phyloP scores from a whole-genome alignment of 2,888 invertebrate species.

The Dicycla oo region DNA sequence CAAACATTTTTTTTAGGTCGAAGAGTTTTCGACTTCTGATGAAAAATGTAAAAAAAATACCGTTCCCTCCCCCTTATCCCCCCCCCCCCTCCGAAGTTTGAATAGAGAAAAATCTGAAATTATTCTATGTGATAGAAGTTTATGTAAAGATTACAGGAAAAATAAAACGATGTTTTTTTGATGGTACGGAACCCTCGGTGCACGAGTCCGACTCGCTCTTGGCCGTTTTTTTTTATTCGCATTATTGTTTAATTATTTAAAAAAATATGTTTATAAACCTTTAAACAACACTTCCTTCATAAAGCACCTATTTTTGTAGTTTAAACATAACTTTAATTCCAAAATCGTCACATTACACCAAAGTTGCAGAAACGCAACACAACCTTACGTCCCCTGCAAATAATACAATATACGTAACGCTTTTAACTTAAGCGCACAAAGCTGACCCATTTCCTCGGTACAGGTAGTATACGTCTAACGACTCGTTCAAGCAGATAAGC shows the following conservation, averaged over 20 bases:
- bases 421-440: slow-evolving; percentile 57
- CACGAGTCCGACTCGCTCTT: no score
- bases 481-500: slow-evolving; percentile 57
- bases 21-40: no score
- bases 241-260: neutral
- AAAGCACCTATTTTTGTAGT: neutral
- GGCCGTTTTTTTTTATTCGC: no score
- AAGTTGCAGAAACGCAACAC: neutral
- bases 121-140: no score
- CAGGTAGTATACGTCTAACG: slow-evolving; percentile 55
- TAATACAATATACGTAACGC: slow-evolving; percentile 46
- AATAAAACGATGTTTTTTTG: no score
- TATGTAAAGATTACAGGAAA: no score
- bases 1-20: no score
- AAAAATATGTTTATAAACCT: neutral
- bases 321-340: neutral
- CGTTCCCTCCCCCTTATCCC: no score
- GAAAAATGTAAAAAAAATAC: no score
- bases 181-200: no score
- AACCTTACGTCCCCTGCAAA: slow-evolving; percentile 11
- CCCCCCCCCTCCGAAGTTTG: no score
- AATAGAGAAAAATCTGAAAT: no score
- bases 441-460: slow-evolving; percentile 56
- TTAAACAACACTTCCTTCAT: neutral
- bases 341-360: neutral